Evolutionary conservation across 2,888 invertebrate species (phyloP).

Genomic region (Hirtodrosophila alboralis): DNA sequence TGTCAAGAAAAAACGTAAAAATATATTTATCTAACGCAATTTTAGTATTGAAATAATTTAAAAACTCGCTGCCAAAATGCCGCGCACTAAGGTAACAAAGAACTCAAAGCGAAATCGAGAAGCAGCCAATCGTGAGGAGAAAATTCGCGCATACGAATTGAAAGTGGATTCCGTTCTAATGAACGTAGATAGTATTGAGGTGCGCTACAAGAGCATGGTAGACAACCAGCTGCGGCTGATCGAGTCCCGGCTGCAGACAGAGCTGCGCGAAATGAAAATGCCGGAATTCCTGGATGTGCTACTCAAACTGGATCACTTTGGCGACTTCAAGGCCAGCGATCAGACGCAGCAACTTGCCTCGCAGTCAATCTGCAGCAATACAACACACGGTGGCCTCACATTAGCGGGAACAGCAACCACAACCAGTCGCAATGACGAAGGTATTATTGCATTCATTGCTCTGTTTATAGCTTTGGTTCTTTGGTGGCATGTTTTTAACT

Average conservation of each 20-base stretch:
- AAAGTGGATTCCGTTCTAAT: constrained; percentile 70
- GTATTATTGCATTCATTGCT: constrained; percentile 29
- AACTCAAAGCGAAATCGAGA: constrained; percentile 83
- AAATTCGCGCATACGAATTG: constrained; percentile 78
- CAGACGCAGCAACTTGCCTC: constrained; percentile 58
- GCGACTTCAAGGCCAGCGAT: constrained; percentile 65
- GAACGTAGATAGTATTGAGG: constrained; percentile 66
- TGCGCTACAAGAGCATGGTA: constrained; percentile 41
- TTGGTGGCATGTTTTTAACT: constrained; percentile 35
- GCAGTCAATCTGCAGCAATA: constrained; percentile 53
- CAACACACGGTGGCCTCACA: constrained; percentile 26
- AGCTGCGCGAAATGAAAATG: constrained; percentile 77
- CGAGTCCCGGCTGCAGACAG: constrained; percentile 52
- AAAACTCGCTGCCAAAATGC: constrained; percentile 69
- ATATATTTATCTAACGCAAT: constrained; percentile 4
- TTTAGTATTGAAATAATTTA: neutral
- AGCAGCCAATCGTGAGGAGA: constrained; percentile 81
- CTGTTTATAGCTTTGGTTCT: constrained; percentile 8
- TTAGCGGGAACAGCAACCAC: constrained; percentile 4
- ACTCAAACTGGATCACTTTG: constrained; percentile 46
- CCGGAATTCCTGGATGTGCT: constrained; percentile 75
- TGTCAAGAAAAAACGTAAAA: constrained; percentile 2
- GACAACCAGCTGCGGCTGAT: constrained; percentile 58
- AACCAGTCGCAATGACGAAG: constrained; percentile 71
- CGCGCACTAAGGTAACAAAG: constrained; percentile 83